phyloP scores from a whole-genome alignment of 1,140 invertebrate genomes.

The Himalopsyche phryganea region DNA sequence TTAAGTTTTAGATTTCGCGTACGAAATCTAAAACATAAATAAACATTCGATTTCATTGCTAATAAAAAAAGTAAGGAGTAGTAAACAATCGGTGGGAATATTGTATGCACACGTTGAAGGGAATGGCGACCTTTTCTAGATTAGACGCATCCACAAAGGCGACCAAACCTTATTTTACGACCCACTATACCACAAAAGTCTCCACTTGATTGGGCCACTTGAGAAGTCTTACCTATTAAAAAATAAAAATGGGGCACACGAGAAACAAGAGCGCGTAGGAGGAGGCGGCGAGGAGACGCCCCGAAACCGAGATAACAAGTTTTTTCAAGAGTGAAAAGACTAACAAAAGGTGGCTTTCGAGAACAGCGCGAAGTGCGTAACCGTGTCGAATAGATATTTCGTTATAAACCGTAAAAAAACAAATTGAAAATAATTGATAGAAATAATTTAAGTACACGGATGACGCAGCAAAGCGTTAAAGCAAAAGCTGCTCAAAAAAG shows the following conservation, averaged over 20 bases:
- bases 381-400: conserved; percentile 16
- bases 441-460: neutral
- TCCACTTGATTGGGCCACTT: conserved; percentile 16
- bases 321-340: conserved; percentile 3
- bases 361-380: conserved; percentile 11
- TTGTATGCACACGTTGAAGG: neutral
- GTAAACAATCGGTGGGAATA: too few relatives aligned
- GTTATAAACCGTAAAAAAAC: conserved; percentile 14
- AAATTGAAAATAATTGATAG: conserved; percentile 14
- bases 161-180: conserved; percentile 1
- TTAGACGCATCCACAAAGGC: neutral
- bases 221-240: conserved; percentile 27
- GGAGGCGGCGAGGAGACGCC: neutral
- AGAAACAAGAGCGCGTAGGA: conserved; percentile 11
- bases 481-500: neutral
- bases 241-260: conserved; percentile 11
- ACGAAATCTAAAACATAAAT: too few relatives aligned
- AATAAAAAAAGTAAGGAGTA: too few relatives aligned
- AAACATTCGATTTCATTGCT: too few relatives aligned
- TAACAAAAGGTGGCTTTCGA: conserved; percentile 10
- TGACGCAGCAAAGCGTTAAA: conserved; percentile 1
- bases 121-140: conserved; percentile 10
- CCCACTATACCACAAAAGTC: conserved; percentile 7
- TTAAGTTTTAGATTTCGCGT: too few relatives aligned
- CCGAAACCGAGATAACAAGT: conserved; percentile 13